Conservation (phyloP, 2,797 vertebrate genomes). For the Atherinosoma microstoma region DNA sequence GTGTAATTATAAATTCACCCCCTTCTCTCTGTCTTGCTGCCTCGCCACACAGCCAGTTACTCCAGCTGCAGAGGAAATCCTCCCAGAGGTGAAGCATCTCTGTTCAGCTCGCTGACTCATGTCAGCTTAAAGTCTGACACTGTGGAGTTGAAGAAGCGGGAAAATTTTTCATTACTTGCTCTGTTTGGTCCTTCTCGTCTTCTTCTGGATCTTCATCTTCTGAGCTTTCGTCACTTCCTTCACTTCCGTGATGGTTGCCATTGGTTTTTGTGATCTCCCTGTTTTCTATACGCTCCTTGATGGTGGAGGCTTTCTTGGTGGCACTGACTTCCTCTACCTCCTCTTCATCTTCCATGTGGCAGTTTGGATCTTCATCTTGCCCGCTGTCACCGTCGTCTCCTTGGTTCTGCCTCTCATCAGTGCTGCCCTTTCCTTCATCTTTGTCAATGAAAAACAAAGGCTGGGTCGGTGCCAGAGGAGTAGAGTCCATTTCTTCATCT, state of each 20-base stretch:
- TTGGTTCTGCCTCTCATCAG: constrained; percentile 15
- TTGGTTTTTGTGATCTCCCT: constrained; percentile 35
- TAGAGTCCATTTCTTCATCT: constrained; percentile 80
- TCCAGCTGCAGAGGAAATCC: constrained; percentile 12
- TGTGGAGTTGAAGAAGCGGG: constrained; percentile 18
- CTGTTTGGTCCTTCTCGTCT: constrained; percentile 14
- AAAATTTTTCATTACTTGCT: constrained; percentile 27
- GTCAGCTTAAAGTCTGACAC: constrained; percentile 71
- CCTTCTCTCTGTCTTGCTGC: constrained; percentile 1
- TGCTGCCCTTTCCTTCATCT: constrained; percentile 18
- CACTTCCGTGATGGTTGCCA: constrained; percentile 39
- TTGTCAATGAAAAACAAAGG: constrained; percentile 68
- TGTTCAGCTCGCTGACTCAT: background rate
- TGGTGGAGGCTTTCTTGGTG: constrained; percentile 56
- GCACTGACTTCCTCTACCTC: constrained; percentile 63
- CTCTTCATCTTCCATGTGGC: constrained; percentile 35
- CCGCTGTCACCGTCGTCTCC: constrained; percentile 27
- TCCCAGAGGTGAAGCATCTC: constrained; percentile 7
- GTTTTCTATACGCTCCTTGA: background rate
- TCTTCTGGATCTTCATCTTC: constrained; percentile 68
- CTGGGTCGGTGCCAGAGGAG: constrained; percentile 46
- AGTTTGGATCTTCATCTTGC: constrained; percentile 49
- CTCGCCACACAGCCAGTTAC: background rate
- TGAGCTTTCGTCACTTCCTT: constrained; percentile 76
- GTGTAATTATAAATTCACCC: background rate